Percentiles rank a stretch among this genome's conserved stretches.
These are phyloP conservation scores for Argentina silus DNA, from an alignment of 2,797 vertebrate genomes.

Conservation along the genomic window DNA sequence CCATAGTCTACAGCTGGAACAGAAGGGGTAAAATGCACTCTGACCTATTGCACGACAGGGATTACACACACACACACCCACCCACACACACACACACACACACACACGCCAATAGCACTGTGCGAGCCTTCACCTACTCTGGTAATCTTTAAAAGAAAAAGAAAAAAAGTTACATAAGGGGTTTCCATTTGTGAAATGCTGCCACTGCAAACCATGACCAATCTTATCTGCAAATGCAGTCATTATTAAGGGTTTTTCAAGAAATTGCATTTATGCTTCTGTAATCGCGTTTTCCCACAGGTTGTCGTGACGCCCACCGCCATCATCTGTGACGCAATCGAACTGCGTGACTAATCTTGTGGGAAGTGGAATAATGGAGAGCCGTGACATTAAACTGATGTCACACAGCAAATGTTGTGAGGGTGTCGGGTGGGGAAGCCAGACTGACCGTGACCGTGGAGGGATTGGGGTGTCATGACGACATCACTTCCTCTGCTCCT, in stretches of 20 bases:
- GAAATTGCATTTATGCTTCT: background rate
- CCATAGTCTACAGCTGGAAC: background rate
- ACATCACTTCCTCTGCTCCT: background rate
- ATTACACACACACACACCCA: background rate
- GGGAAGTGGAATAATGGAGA: too few species aligned
- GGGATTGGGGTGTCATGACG: background rate
- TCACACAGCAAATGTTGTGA: conserved; percentile 1
- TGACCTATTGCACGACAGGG: background rate
- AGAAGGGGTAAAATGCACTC: background rate
- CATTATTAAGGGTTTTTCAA: background rate
- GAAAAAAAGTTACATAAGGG: conserved; percentile 44
- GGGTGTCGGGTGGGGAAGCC: background rate
- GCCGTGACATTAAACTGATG: conserved; percentile 17
- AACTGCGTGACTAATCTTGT: too few species aligned
- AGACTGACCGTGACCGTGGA: background rate
- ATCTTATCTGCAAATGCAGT: background rate
- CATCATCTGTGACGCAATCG: too few species aligned
- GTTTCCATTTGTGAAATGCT: conserved; percentile 30
- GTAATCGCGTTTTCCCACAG: background rate
- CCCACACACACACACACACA: background rate
- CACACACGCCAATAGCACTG: conserved; percentile 24
- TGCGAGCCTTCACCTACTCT: conserved; percentile 36
- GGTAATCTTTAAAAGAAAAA: conserved; percentile 40
- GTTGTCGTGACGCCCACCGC: background rate
- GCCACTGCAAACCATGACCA: background rate